A percentile compares a stretch with the other conserved stretches of the same genome.
phyloP scores from a whole-genome alignment of 2,113 vertebrate species.

The Aspiorhynchus laticeps region DNA sequence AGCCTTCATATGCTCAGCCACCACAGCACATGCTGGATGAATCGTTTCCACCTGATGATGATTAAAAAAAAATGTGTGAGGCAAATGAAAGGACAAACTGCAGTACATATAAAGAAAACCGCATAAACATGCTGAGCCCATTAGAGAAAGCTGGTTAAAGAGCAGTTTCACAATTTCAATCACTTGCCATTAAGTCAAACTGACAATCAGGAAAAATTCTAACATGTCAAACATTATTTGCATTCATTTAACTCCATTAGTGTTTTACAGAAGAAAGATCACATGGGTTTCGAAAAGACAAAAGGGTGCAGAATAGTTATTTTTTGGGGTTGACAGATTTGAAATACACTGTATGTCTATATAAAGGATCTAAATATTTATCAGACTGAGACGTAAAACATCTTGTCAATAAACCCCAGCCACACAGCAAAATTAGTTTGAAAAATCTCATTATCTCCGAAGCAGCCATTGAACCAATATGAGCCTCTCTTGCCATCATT shows the following conservation, averaged over 20 bases:
- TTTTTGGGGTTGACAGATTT: not conserved
- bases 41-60: slow-evolving; percentile 68
- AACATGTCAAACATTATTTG: not conserved
- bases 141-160: not conserved
- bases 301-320: not conserved
- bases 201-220: not conserved
- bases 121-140: not conserved
- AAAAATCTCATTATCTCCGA: slow-evolving; percentile 6
- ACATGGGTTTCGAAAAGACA: not conserved
- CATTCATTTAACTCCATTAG: not conserved
- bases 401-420: not conserved
- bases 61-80: not conserved
- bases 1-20: slow-evolving; percentile 72
- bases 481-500: slow-evolving; percentile 13
- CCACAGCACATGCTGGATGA: slow-evolving; percentile 73
- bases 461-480: slow-evolving; percentile 20
- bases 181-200: not conserved
- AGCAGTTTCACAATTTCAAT: slow-evolving; percentile 7
- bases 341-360: not conserved
- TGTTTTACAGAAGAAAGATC: not conserved
- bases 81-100: not conserved
- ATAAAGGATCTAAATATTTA: not conserved
- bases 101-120: not conserved
- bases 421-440: not conserved
- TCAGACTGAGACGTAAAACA: not conserved